Conservation (phyloP, 2,797 vertebrate genomes). For the Acridotheres tristis region DNA sequence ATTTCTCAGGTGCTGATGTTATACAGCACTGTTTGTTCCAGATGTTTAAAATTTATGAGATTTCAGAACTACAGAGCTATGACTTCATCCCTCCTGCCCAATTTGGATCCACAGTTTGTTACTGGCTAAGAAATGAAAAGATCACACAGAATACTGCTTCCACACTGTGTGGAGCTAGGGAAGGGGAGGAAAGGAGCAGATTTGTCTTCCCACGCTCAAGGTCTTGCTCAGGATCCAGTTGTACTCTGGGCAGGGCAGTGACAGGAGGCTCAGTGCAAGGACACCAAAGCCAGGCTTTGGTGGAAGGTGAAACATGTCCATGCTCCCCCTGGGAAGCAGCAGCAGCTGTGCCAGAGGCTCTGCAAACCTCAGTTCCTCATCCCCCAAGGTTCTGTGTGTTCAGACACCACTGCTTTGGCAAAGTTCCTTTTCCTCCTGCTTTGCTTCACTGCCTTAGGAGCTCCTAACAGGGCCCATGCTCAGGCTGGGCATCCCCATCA, state of each 20-base stretch:
- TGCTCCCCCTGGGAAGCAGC: background rate
- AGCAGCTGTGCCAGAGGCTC: background rate
- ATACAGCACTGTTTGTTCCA: background rate
- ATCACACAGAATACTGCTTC: background rate
- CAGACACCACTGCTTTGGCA: background rate
- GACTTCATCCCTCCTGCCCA: background rate
- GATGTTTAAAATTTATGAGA: background rate
- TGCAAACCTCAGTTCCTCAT: background rate
- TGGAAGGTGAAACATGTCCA: accelerated
- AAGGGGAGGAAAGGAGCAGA: background rate
- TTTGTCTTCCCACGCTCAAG: background rate
- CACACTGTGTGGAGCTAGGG: background rate
- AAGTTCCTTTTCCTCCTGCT: background rate
- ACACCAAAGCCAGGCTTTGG: background rate
- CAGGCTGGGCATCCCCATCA: background rate
- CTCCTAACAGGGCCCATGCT: background rate
- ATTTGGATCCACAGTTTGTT: background rate
- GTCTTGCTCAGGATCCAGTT: background rate
- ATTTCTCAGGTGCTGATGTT: background rate
- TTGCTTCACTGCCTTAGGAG: background rate
- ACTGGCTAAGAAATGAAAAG: background rate
- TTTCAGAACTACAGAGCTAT: background rate
- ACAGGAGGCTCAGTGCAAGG: background rate
- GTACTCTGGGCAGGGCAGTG: background rate
- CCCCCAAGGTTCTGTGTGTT: background rate